Evolutionary conservation across 2,797 vertebrate genomes (phyloP).

Genomic region (Sphenopsis melanotis): DNA sequence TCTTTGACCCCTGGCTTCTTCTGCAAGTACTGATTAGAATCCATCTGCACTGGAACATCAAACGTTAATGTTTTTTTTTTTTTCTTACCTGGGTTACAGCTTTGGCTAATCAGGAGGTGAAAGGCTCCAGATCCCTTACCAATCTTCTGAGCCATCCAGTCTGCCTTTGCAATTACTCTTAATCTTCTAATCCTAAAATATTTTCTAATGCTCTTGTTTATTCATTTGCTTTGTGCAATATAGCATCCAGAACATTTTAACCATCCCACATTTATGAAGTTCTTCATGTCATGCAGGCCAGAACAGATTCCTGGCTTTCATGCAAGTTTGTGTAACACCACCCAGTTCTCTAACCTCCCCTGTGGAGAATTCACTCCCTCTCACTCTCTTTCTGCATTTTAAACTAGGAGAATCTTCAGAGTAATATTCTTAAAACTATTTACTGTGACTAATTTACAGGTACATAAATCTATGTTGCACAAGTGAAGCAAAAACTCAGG

Average conservation of each 20-base stretch:
- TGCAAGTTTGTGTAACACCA: slow-evolving; percentile 56
- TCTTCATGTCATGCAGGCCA: slow-evolving; percentile 60
- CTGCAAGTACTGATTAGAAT: slow-evolving; percentile 25
- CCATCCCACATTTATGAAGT: slow-evolving; percentile 60
- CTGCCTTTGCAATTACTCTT: slow-evolving; percentile 63
- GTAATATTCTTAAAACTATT: background rate
- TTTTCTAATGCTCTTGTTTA: slow-evolving; percentile 64
- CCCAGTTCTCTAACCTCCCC: slow-evolving; percentile 32
- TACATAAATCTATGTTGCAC: background rate
- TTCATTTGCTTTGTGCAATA: slow-evolving; percentile 68
- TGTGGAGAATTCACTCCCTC: background rate
- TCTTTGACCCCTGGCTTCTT: background rate
- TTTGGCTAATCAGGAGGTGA: slow-evolving; percentile 50
- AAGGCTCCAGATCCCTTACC: slow-evolving; percentile 57
- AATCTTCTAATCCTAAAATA: slow-evolving; percentile 71
- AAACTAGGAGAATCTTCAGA: background rate
- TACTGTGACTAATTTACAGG: background rate
- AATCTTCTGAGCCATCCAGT: slow-evolving; percentile 57
- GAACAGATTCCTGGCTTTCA: slow-evolving; percentile 66
- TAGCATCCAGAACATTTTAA: slow-evolving; percentile 68
- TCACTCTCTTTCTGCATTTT: background rate
- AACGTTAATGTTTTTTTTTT: background rate
- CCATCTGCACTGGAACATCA: slow-evolving; percentile 29
- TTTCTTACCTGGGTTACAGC: slow-evolving; percentile 41
- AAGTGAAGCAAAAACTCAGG: background rate